These are phyloP conservation scores for Oscheius onirici DNA, from an alignment of 2,888 invertebrate genomes.

Conservation along the genomic window DNA sequence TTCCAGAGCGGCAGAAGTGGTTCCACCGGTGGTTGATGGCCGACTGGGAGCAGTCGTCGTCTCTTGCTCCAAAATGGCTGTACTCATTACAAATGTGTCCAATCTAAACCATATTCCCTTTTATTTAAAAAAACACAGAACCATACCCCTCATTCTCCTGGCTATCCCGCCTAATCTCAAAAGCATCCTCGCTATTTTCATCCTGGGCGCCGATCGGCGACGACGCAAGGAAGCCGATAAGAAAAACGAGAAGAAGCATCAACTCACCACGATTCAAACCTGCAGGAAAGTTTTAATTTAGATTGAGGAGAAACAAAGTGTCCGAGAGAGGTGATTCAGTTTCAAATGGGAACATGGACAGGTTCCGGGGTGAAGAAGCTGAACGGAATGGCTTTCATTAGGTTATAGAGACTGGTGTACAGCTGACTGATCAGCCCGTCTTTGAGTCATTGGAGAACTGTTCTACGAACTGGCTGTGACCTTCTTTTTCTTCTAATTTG, in stretches of 20 bases:
- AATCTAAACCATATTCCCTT: constrained; percentile 10
- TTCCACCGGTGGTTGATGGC: not conserved
- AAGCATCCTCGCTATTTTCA: constrained; percentile 28
- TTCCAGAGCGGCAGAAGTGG: not conserved
- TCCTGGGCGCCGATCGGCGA: constrained; percentile 5
- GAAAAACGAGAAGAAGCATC: constrained; percentile 18
- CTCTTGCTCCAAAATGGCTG: constrained; percentile 19
- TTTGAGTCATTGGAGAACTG: not conserved
- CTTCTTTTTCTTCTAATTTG: too few species aligned
- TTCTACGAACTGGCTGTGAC: not conserved
- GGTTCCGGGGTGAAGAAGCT: not conserved
- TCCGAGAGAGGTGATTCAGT: constrained; percentile 12
- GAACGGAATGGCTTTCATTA: not conserved
- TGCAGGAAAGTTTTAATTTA: not conserved
- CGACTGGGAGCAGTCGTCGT: not conserved
- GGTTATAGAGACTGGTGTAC: not conserved
- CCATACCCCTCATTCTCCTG: constrained; percentile 22
- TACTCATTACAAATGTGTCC: constrained; percentile 21
- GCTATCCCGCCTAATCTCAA: constrained; percentile 9
- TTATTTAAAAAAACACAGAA: not conserved
- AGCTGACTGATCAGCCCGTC: not conserved
- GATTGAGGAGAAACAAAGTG: not conserved
- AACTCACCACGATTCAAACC: too few species aligned
- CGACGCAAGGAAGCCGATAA: not conserved
- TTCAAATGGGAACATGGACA: constrained; percentile 1